These are phyloP conservation scores for Morus bassanus DNA, from an alignment of 2,797 vertebrate genomes.

Conservation along the genomic window DNA sequence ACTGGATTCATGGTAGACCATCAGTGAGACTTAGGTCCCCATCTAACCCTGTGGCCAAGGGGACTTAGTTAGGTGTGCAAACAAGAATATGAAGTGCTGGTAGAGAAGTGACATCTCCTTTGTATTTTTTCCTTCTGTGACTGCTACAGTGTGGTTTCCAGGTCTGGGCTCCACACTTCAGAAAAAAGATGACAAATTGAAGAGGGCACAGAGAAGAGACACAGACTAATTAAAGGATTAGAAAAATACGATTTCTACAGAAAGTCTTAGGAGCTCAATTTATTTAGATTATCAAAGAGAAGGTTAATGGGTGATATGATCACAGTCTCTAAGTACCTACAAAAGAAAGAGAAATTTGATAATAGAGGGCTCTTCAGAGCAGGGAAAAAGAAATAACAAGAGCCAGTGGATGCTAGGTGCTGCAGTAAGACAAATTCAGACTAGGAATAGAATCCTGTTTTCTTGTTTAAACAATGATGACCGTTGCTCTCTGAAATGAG, in stretches of 20 bases:
- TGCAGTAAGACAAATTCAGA: neutral
- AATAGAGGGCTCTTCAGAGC: neutral
- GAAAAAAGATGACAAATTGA: neutral
- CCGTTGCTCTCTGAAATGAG: neutral
- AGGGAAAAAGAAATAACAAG: neutral
- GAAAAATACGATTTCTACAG: neutral
- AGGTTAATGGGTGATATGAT: conserved; percentile 21
- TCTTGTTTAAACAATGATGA: neutral
- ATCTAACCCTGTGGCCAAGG: neutral
- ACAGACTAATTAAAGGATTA: conserved; percentile 37
- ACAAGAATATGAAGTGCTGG: neutral
- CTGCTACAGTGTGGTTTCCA: neutral
- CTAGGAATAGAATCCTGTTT: neutral
- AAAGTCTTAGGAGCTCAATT: neutral
- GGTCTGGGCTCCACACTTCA: neutral
- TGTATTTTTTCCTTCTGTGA: neutral
- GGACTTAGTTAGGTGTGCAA: neutral
- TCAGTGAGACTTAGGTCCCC: neutral
- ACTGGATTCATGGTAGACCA: accelerated
- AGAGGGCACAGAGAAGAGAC: neutral
- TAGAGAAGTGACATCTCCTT: neutral
- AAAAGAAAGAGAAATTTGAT: neutral
- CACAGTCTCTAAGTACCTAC: neutral
- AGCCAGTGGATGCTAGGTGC: neutral
- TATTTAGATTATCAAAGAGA: conserved; percentile 36